phyloP scores from a whole-genome alignment of 1,140 invertebrate genomes.

The Oedothorax gibbosus region DNA sequence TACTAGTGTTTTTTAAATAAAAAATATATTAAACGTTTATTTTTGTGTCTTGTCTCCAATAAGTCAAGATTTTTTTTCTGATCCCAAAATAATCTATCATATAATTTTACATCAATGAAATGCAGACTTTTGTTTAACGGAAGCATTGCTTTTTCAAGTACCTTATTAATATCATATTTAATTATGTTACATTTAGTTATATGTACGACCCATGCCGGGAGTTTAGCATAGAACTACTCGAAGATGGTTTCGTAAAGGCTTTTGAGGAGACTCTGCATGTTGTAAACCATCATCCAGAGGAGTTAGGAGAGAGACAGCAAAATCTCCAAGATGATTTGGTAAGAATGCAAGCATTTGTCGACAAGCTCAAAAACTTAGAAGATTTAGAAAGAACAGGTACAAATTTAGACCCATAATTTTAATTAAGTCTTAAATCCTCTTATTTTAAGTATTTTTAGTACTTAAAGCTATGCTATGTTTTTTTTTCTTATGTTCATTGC shows the following conservation, averaged over 20 bases:
- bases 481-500: no score
- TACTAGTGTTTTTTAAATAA: no score
- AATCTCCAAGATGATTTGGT: background rate
- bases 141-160: no score
- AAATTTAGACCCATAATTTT: background rate
- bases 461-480: no score
- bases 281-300: background rate
- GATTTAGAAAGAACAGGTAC: slow-evolving; percentile 15
- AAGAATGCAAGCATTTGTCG: background rate
- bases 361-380: slow-evolving; percentile 16
- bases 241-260: slow-evolving; percentile 12
- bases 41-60: no score
- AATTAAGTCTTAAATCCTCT: background rate
- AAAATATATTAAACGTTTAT: no score
- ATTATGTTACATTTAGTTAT: slow-evolving; percentile 6
- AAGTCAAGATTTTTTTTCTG: no score
- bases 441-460: background rate
- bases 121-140: no score
- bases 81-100: no score
- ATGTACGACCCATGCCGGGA: slow-evolving; percentile 22
- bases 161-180: no score
- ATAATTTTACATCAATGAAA: no score
- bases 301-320: background rate
- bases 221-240: slow-evolving; percentile 9
- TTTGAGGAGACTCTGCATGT: slow-evolving; percentile 22